A percentile compares a stretch with the other conserved stretches of the same genome.
phyloP scores from a whole-genome alignment of 1,140 invertebrate genomes.

The Hydropsyche tenuis region DNA sequence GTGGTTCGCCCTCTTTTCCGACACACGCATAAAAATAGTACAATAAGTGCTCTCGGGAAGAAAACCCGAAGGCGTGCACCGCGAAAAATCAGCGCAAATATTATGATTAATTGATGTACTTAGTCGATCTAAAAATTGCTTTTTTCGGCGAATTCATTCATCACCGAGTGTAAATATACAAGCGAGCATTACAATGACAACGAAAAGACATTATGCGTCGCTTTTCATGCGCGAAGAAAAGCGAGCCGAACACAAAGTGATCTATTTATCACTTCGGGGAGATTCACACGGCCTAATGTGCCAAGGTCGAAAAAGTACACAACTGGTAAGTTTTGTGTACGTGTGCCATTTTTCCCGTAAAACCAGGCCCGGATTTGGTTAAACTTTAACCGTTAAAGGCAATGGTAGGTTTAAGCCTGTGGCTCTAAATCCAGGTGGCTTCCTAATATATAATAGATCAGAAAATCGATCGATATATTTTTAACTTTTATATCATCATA shows the following conservation, averaged over 20 bases:
- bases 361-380: no score
- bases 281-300: conserved; percentile 38
- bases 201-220: conserved; percentile 33
- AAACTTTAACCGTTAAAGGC: no score
- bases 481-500: no score
- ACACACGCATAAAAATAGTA: no score
- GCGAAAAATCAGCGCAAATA: no score
- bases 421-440: no score
- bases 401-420: background rate
- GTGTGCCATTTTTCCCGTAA: no score
- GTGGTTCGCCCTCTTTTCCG: background rate
- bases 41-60: no score
- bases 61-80: no score
- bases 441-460: no score
- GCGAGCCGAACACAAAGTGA: conserved; percentile 17
- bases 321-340: background rate
- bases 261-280: conserved; percentile 29
- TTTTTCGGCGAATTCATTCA: conserved; percentile 23
- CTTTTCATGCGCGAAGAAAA: conserved; percentile 4
- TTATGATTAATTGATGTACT: no score
- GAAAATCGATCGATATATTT: no score
- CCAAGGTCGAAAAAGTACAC: conserved; percentile 29
- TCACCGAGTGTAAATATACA: conserved; percentile 22
- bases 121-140: background rate
- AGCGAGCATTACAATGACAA: conserved; percentile 15